Percentiles rank a stretch among this genome's conserved stretches.
Evolutionary conservation across 2,888 invertebrate species (phyloP).

Genomic region (Autographa pulchrina): DNA sequence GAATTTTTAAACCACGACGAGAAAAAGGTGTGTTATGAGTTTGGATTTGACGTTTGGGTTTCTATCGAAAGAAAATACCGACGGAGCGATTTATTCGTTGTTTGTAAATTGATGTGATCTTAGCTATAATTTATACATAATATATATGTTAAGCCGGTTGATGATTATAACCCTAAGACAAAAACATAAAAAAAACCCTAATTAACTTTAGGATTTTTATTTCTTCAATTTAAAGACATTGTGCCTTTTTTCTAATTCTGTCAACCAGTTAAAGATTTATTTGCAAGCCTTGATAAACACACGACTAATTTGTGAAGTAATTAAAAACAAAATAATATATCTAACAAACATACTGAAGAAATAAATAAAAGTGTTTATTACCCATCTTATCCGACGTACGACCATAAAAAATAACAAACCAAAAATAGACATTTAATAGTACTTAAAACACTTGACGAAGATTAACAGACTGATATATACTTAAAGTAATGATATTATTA

Average conservation of each 20-base stretch:
- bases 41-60: not conserved
- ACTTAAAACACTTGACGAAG: not conserved
- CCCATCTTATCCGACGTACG: not conserved
- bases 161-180: too few species aligned
- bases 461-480: not conserved
- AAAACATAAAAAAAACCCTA: too few species aligned
- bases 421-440: not conserved
- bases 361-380: constrained; percentile 4
- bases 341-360: not conserved
- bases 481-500: too few species aligned
- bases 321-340: not conserved
- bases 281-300: not conserved
- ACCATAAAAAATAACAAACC: constrained; percentile 1
- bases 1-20: constrained; percentile 34
- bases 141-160: too few species aligned
- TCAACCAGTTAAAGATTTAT: not conserved
- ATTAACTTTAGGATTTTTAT: too few species aligned
- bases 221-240: too few species aligned
- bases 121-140: too few species aligned
- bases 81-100: too few species aligned
- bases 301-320: not conserved
- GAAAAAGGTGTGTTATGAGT: constrained; percentile 20
- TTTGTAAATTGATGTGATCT: too few species aligned
- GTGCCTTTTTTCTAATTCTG: too few species aligned
- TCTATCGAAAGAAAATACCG: too few species aligned